phyloP scores from a whole-genome alignment of 2,888 invertebrate species.

The Epiblema foenella region DNA sequence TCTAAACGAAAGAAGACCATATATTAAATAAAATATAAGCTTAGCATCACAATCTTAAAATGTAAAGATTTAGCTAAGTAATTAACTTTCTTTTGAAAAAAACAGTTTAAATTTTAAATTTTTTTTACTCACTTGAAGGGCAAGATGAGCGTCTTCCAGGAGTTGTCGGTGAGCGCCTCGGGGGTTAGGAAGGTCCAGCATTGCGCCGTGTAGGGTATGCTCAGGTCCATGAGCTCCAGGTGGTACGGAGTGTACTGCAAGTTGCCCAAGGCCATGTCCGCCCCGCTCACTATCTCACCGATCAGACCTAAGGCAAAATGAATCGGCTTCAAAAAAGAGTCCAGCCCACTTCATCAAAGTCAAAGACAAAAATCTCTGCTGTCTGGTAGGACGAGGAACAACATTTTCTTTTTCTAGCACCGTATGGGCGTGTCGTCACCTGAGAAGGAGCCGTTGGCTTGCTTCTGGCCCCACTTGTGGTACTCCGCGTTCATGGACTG shows the following conservation, averaged over 20 bases:
- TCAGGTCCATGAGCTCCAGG: slow-evolving; percentile 88
- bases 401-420: too few relatives aligned
- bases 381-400: too few relatives aligned
- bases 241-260: slow-evolving; percentile 90
- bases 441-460: slow-evolving; percentile 87
- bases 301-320: slow-evolving; percentile 86
- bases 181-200: slow-evolving; percentile 94
- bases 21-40: too few relatives aligned
- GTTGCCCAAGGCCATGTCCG: slow-evolving; percentile 91
- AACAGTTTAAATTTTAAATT: too few relatives aligned
- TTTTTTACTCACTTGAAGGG: slow-evolving; percentile 88
- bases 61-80: too few relatives aligned
- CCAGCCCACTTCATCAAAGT: too few relatives aligned
- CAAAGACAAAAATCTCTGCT: too few relatives aligned
- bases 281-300: slow-evolving; percentile 89
- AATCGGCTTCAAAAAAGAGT: not conserved
- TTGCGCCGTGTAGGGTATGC: slow-evolving; percentile 91
- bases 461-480: slow-evolving; percentile 88
- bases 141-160: slow-evolving; percentile 92
- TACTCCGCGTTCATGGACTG: slow-evolving; percentile 85
- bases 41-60: too few relatives aligned
- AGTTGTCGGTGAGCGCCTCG: slow-evolving; percentile 91
- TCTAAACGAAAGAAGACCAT: too few relatives aligned
- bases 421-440: slow-evolving; percentile 65
- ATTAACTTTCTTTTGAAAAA: too few relatives aligned